Evolutionary conservation across 2,113 vertebrate species (phyloP), one percentile per base, ranked within the genome.

Genomic region (Sphaerodactylus townsendi): DNA sequence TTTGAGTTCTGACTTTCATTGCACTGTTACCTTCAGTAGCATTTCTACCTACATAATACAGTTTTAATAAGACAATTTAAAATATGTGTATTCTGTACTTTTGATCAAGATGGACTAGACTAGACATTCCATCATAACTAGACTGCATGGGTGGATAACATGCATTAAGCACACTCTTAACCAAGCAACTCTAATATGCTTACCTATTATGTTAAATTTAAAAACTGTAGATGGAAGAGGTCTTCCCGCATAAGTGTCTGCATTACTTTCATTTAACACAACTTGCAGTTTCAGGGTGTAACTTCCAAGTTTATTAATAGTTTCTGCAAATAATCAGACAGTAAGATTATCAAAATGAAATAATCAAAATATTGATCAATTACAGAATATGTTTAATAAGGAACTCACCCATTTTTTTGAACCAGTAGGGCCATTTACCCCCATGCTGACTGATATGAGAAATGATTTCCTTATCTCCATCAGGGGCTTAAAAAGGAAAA

Each of bases 341-440:
- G 82, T 87, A 93, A 87, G 8, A 91, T 37, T 80, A 77, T 82
- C 82, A 95, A 87, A 82, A 33, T 2, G 68, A 83, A 86, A 53
- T 81, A 35, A 81, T 59, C 3, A n/a, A 65, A 77, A 35, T 30
- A 83, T 10, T 91, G 15, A 82, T 28, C 6, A 37, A 80, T n/a
- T 74, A 53, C 88, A 79, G 71, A 71, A 66, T 92, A 1, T 33
- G 85, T 48, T 66, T n/a, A 35, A 92, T 66, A 25, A 86, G 69
- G 2, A 4, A 96, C 90, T 89, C 94, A 99, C 98, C 97, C 95
- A 97, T 98, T 94, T 96, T 96, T 94, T 96, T 98, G 96, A 99
- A 99, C 97, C 97, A 97, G 93, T 97, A 98, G 0, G 95, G 95
- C 96, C 94, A 97, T 89, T 96, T 98, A 53, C 95, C 65, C 86